Evolutionary conservation across 2,888 invertebrate genomes (phyloP), one percentile per base, ranked within the genome.

Genomic region (Eupithecia insigniata): DNA sequence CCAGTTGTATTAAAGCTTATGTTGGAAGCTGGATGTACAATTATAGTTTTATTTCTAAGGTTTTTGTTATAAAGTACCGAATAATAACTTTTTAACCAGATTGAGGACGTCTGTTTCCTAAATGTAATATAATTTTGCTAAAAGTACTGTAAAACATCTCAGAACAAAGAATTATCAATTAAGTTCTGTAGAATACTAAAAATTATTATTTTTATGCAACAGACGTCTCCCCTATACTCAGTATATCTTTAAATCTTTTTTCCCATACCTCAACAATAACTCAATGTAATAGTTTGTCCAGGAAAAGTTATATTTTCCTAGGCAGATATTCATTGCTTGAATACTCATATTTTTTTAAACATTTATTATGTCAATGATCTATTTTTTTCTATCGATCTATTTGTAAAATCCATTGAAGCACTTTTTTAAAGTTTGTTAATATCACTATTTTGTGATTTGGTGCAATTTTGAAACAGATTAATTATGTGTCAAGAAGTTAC

Each of bases 1-100:
- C 93, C 93, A 93, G 93, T 93, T 93, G 90, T 92, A 89, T 88
- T 89, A 89, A 88, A 90, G 85, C 89, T 91, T 87, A 89, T 89
- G 67, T 86, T 88, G 86, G 89, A 88, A 84, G 85, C 90, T 90
- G 88, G 88, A 87, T 85, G 84, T 87, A 86, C 83, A 82, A 82
- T 81, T 71, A 81, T 84, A 84, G 79, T 85, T 77, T 84, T 85
- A 81, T 77, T 80, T 80, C 73, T 82, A 83, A 87, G 85, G 81
- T 80, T 85, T 85, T 83, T 82, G 78, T 81, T 74, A 73, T 78
- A 72, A 76, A 64, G 18, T 61, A 51, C 34, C 34, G 66, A 69
- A 75, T 68, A 67, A 71, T 72, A 69, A 58, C 65, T 51, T 72
- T 34, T 72, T 71, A 67, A 67, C 69, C 64, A 46, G 30, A 64